Percentiles rank a stretch among this genome's conserved stretches.
These are phyloP conservation scores for Platyura marginata DNA, from an alignment of 1,140 invertebrate genomes.

Conservation along the genomic window DNA sequence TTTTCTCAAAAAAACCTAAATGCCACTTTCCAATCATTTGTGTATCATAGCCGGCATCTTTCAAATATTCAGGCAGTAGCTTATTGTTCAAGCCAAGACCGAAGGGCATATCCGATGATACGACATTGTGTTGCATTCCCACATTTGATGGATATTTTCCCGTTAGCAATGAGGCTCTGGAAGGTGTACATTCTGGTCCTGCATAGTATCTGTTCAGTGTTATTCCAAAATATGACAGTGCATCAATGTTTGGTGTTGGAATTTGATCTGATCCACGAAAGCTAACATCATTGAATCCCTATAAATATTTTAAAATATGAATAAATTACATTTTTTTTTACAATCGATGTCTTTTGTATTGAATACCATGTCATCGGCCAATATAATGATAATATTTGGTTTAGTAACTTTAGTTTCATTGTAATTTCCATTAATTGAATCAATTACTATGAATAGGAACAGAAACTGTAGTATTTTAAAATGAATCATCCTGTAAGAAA, in stretches of 20 bases:
- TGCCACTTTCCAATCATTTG: constrained; percentile 89
- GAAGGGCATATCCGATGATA: constrained; percentile 49
- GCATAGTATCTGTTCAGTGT: constrained; percentile 59
- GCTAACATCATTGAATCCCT: no score
- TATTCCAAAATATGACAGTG: no score
- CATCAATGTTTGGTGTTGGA: no score
- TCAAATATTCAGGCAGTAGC: constrained; percentile 56
- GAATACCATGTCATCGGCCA: constrained; percentile 42
- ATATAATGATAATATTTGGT: constrained; percentile 36
- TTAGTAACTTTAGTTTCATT: constrained; percentile 1
- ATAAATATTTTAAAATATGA: no score
- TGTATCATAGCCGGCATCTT: constrained; percentile 56
- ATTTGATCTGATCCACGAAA: no score
- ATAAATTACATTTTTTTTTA: no score
- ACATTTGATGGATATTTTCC: constrained; percentile 47
- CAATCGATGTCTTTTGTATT: no score
- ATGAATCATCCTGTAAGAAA: no score
- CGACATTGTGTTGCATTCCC: constrained; percentile 65
- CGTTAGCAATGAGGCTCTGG: constrained; percentile 56
- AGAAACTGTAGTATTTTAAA: no score
- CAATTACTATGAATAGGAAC: no score
- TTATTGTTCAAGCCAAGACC: constrained; percentile 51
- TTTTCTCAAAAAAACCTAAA: constrained; percentile 46
- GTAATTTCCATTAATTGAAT: no score
- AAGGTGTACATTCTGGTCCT: constrained; percentile 56